Evolutionary conservation across 2,113 vertebrate genomes (phyloP).

Genomic region (Tyrannus savana): DNA sequence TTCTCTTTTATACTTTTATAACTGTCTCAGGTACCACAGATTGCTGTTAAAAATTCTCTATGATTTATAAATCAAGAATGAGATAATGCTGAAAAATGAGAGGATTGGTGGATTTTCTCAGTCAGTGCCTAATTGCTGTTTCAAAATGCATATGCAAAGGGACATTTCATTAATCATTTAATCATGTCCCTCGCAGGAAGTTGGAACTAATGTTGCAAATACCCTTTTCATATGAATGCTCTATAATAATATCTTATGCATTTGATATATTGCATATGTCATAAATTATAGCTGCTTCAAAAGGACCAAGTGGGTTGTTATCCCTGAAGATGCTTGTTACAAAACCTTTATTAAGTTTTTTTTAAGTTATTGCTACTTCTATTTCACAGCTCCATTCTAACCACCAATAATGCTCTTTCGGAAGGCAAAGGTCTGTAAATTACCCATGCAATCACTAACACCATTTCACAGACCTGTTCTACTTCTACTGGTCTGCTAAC

Average conservation of each 20-base stretch:
- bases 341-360: conserved; percentile 87
- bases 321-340: conserved; percentile 93
- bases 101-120: conserved; percentile 86
- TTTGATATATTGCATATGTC: conserved; percentile 99
- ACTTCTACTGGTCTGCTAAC: conserved; percentile 91
- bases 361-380: conserved; percentile 85
- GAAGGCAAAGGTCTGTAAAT: conserved; percentile 86
- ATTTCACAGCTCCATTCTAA: conserved; percentile 82
- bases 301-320: conserved; percentile 88
- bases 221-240: conserved; percentile 99
- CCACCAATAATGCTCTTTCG: conserved; percentile 77
- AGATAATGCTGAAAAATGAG: conserved; percentile 89
- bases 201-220: conserved; percentile 99
- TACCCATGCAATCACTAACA: conserved; percentile 85
- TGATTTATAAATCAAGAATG: conserved; percentile 96
- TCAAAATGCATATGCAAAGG: conserved; percentile 98
- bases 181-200: conserved; percentile 99
- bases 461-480: conserved; percentile 86
- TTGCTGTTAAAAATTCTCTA: conserved; percentile 89
- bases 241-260: conserved; percentile 97
- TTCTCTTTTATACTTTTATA: conserved; percentile 88
- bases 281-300: conserved; percentile 98
- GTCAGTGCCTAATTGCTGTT: conserved; percentile 98
- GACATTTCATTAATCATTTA: conserved; percentile 99
- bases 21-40: conserved; percentile 87